These are phyloP conservation scores for Episyrphus balteatus DNA, from an alignment of 1,140 invertebrate species.

Conservation along the genomic window DNA sequence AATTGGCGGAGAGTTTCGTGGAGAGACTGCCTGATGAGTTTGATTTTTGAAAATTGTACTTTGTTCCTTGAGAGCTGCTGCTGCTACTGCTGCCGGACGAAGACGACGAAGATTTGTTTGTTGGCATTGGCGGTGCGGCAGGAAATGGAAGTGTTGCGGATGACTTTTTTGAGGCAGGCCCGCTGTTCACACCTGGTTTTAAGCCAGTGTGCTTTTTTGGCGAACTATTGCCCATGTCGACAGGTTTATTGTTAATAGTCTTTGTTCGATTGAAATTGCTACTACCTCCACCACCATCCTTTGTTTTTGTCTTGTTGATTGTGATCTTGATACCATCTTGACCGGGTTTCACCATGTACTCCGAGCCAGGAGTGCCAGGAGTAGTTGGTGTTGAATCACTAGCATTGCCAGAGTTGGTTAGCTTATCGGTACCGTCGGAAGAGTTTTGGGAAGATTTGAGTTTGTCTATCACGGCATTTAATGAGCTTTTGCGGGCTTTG, in stretches of 20 bases:
- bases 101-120: conserved; percentile 48
- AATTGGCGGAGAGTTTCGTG: conserved; percentile 17
- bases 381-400: background rate
- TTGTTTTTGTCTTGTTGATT: conserved; percentile 74
- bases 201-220: conserved; percentile 59
- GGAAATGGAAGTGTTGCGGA: background rate
- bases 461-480: conserved; percentile 79
- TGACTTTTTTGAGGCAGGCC: conserved; percentile 27
- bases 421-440: too few relatives aligned
- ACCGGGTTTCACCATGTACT: conserved; percentile 78
- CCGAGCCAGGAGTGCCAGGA: conserved; percentile 40
- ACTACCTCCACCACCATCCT: conserved; percentile 6
- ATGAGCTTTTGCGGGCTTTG: conserved; percentile 58
- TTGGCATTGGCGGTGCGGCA: background rate
- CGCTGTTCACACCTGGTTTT: conserved; percentile 59
- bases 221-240: conserved; percentile 1
- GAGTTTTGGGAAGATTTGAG: conserved; percentile 54
- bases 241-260: background rate
- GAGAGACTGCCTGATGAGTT: conserved; percentile 30
- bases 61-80: conserved; percentile 17
- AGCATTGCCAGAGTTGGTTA: too few relatives aligned
- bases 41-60: conserved; percentile 28
- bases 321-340: conserved; percentile 77
- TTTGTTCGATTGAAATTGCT: background rate
- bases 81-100: conserved; percentile 2